Conservation (phyloP, 1,140 invertebrate species). For the Brachionus manjavacas region DNA sequence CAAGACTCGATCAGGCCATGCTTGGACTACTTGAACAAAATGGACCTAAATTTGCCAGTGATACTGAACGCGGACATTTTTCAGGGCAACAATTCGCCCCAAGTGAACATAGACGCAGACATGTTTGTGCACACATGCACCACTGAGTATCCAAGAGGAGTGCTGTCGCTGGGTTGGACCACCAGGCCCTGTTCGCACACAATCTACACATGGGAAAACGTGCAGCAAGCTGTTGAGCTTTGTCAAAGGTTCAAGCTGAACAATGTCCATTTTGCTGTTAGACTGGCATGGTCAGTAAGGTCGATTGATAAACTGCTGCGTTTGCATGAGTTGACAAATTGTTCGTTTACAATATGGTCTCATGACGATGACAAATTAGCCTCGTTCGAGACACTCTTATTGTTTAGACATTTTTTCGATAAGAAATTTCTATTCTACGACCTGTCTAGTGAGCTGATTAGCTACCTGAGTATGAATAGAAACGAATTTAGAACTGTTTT, state of each 20-base stretch:
- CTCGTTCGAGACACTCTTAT: neutral
- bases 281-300: neutral
- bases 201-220: neutral
- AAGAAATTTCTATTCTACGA: neutral
- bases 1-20: neutral
- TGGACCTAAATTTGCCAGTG: neutral
- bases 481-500: neutral
- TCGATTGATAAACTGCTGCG: neutral
- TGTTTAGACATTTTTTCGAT: constrained; percentile 8
- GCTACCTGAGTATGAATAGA: neutral
- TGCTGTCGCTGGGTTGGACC: constrained; percentile 35
- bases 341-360: constrained; percentile 23
- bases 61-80: constrained; percentile 40
- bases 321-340: neutral
- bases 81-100: neutral
- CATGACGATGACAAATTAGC: neutral
- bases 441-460: neutral
- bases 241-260: neutral
- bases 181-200: neutral
- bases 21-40: neutral
- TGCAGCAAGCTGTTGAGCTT: neutral
- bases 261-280: neutral
- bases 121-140: neutral
- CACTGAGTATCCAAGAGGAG: neutral
- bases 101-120: neutral